Evolutionary conservation across 2,113 vertebrate genomes (phyloP), one percentile per base, ranked within the genome.

Genomic region (Oryzias woworae): DNA sequence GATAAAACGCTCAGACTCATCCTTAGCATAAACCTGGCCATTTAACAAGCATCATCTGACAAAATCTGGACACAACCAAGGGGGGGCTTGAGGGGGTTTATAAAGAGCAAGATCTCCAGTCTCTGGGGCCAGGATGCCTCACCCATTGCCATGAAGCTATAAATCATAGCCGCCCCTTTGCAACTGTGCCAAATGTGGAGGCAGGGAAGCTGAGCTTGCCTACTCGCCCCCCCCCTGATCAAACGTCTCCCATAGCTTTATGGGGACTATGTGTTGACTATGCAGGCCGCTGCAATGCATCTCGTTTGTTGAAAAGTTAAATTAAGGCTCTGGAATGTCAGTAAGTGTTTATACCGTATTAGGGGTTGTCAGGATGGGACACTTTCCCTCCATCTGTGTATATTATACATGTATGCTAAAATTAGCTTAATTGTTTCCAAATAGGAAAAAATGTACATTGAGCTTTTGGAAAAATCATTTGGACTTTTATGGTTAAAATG

Each of bases 141-240:
- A 55, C 58, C 53, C 78, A 36, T 55, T 58, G 67, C 69, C 45
- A 17, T 66, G 45, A 26, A 1, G 13, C 77, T 51, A 57, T 89
- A 88, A 89, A 90, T 87, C 86, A 87, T 43, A 69, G 31, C 64
- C 65, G 41, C 55, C 74, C 57, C 62, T 22, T 57, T 70, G 53
- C 72, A 73, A 54, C 69, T 72, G 56, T 77, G 87, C 81, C 89
- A 87, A 85, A 88, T 84, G 83, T 67, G 58, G 80, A 73, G 16
- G 44, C 8, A 46, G 58, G 77, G 69, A 69, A 88, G 79, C 63
- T 73, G 85, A 82, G 63, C 63, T 71, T 14, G 56, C 77, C 47
- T 70, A 31, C 59, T 76, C 41, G 59, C 47, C 49, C 69, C 66
- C 60, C 73, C 51, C n/a, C n/a, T n/a, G 53, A 69, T 48, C 28